Base-by-base conservation (phyloP, 2,113 vertebrate species). In the Myotis davidii region DNA sequence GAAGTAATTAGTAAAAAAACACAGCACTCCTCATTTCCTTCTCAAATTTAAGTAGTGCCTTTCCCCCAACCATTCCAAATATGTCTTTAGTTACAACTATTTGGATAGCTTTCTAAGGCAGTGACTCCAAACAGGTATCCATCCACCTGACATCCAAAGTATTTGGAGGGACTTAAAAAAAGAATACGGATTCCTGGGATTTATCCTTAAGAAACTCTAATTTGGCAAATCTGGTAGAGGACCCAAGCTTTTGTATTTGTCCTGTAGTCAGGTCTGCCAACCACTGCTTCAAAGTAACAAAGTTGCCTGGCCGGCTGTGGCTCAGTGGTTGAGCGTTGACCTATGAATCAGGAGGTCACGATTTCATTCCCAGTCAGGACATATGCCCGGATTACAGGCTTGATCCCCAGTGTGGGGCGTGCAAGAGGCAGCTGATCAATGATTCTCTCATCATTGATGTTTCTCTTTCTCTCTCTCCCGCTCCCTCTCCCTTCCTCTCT, bases 181-280 rank as follows among this genome's bases (percentile, higher is more conserved):
- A 65, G 29, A 79, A 45, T 45, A 90, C 23, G 90, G n/a, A 64
- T 56, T 97, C 76, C 79, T 92, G 42, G 54, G 61, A 84, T 56
- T 21, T 25, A 65, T 34, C 56, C 42, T 50, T 42, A 59, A 52
- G 20, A 86, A 34, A 89, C 67, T 88, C 77, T 74, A 74, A 88
- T 74, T 95, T 69, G 42, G 27, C 23, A 92, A 86, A 45, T 74
- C 29, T 83, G 37, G 16, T 74, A 64, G 3, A 93, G 2, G 25
- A 56, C 7, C 17, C 61, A 81, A 61, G 3, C 70, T 20, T 67
- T 48, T 90, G 72, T 70, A 56, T 82, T 45, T 69, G 73, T 81
- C 48, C 23, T 82, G 2, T n/a, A 17, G 16, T 56, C 37, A 94
- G 10, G 67, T 64, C 91, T 90, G 79, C 52, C 61, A 77, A 88